Base-by-base conservation (phyloP, 2,797 vertebrate genomes). In the Manis javanica region DNA sequence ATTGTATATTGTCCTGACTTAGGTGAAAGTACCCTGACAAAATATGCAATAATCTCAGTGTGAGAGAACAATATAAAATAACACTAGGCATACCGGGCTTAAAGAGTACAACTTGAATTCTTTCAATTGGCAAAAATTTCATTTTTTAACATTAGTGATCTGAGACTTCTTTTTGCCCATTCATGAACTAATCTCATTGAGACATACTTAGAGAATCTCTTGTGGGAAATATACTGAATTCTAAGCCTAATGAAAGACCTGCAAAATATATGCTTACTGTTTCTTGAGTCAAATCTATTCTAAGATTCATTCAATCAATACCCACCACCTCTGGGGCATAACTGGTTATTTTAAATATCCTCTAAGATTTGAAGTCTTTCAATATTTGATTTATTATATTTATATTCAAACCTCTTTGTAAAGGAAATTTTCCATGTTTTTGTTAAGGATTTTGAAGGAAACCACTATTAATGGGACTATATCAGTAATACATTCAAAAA, bases 61-160 rank as follows among this genome's bases (percentile, higher is more conserved):
- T 95, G 46, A 93, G 5, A 91, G 31, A 71, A 39, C 39, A 87
- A 72, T 14, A 79, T 81, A 77, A 86, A 84, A 61, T 15, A 89
- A 66, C 19, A 11, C 2, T 88, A 6, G 9, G 39, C 15, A 61
- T 64, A 74, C 3, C 71, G 57, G 16, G 1, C 16, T 78, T 92
- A 64, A 7, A 42, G 21, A 34, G 24, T 82, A 77, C 46, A 46
- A 46, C n/a, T 51, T 91, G 46, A 89, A 61, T 49, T 3, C 14
- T 55, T 77, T 51, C 66, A 72, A 68, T 19, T 11, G 37, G 14
- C 15, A 87, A 95, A 63, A 26, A 63, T 0, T 18, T 15, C 5
- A 68, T 19, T 74, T 71, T 94, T 83, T 46, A 1, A 29, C n/a
- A 59, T 91, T 69, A 61, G 51, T 93, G 34, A 68, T 59, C 3